A percentile compares a stretch with the other conserved stretches of the same genome.
Conservation (phyloP, 2,888 invertebrate species). For the Monochamus alternatus region DNA sequence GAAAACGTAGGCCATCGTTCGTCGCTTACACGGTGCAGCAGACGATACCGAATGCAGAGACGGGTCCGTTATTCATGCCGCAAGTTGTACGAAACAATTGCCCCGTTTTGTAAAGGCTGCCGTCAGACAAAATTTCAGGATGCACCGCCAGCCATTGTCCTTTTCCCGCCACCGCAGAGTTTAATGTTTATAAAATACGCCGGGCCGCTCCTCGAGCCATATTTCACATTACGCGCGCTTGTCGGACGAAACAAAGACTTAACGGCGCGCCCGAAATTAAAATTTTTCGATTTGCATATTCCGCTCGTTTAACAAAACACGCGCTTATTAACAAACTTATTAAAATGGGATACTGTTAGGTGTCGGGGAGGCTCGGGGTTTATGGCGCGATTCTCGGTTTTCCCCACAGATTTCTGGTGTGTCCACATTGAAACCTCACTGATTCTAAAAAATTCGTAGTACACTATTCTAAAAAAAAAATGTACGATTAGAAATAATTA, state of each 20-base stretch:
- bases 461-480: too few relatives aligned
- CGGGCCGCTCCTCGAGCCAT: conserved; percentile 44
- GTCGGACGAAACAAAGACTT: conserved; percentile 54
- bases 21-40: too few relatives aligned
- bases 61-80: background rate
- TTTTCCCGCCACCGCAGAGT: conserved; percentile 37
- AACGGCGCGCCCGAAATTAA: conserved; percentile 55
- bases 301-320: conserved; percentile 55
- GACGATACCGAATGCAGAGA: background rate
- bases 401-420: background rate
- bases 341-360: conserved; percentile 43
- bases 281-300: conserved; percentile 61
- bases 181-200: conserved; percentile 38
- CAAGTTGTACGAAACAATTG: background rate
- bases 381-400: conserved; percentile 6
- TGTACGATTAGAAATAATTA: too few relatives aligned
- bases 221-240: conserved; percentile 50
- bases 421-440: too few relatives aligned
- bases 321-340: conserved; percentile 51
- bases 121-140: conserved; percentile 22
- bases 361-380: conserved; percentile 15
- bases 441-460: too few relatives aligned
- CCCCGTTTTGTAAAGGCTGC: conserved; percentile 12
- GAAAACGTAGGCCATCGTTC: too few relatives aligned
- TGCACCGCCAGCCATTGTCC: conserved; percentile 36